Evolutionary conservation across 2,888 invertebrate species (phyloP), one percentile per base, ranked within the genome.

Genomic region (Parascotia fuliginaria): DNA sequence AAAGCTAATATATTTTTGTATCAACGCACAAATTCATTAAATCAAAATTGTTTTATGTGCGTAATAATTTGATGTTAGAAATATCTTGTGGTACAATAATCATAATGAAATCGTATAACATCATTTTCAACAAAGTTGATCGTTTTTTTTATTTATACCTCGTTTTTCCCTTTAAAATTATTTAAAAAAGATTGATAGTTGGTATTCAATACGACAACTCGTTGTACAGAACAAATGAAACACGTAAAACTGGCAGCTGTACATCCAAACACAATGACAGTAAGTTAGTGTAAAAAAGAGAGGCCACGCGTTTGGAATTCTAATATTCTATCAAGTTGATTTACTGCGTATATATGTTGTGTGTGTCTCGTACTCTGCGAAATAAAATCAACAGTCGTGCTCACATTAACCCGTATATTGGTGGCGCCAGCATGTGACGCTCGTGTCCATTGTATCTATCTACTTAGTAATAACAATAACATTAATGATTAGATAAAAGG

Each of bases 361-460:
- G 53, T 66, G 60, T 53, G 55, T 54, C 46, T 50, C 55, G 44
- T 66, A 48, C 47, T 62, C 54, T 62, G 62, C 62, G 59, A 65
- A 68, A 68, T 68, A 68, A 68, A 73, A 63, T 57, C 66, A 59
- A 70, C 73, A 74, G 63, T 67, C 66, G 75, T 70, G 75, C 75
- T 75, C 77, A 81, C 82, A 85, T 85, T 84, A 85, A 81, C 82
- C 83, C 79, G 80, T 72, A 83, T 84, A 84, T 76, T 81, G 60
- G 81, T 81, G 84, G 85, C 85, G 85, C 85, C 85, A 79, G 74
- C 66, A 65, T 73, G 56, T 66, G 73, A 74, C 75, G 76, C 70
- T 67, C 61, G 75, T 72, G 76, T 76, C 74, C 76, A 79, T 73
- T 75, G 69, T 68, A 77, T 67, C 65, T 73, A 64, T 69, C 73